phyloP scores from a whole-genome alignment of 2,888 invertebrate genomes.

The Epinotia bilunana region DNA sequence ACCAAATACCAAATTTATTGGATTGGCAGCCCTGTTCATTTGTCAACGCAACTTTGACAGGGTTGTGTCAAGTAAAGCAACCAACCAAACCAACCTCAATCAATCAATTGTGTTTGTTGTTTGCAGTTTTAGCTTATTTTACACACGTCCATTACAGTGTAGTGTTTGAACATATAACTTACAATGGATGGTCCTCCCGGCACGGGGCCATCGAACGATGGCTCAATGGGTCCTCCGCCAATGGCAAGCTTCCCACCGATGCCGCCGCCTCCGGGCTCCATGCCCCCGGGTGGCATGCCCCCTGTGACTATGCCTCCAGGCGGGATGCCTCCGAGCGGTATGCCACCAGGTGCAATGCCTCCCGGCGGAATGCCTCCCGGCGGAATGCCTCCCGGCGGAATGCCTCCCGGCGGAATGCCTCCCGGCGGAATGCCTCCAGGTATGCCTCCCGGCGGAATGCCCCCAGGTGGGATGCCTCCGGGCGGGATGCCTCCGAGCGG shows the following conservation, averaged over 20 bases:
- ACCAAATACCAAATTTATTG: too few species aligned
- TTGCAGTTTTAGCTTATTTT: slow-evolving; percentile 15
- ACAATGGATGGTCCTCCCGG: slow-evolving; percentile 78
- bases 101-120: slow-evolving; percentile 41
- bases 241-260: slow-evolving; percentile 67
- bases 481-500: slow-evolving; percentile 42
- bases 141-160: not conserved
- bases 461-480: slow-evolving; percentile 46
- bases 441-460: slow-evolving; percentile 48
- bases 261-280: slow-evolving; percentile 69
- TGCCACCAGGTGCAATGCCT: slow-evolving; percentile 56
- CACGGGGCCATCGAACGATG: slow-evolving; percentile 67
- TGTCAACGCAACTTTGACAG: slow-evolving; percentile 1
- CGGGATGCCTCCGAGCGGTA: slow-evolving; percentile 46
- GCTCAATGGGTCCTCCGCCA: slow-evolving; percentile 66
- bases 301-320: slow-evolving; percentile 53
- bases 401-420: slow-evolving; percentile 33
- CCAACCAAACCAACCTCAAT: slow-evolving; percentile 37
- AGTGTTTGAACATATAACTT: not conserved
- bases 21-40: slow-evolving; percentile 5
- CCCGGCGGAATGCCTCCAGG: slow-evolving; percentile 33
- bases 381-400: slow-evolving; percentile 47
- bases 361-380: slow-evolving; percentile 46
- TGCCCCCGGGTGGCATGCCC: slow-evolving; percentile 60
- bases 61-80: slow-evolving; percentile 4